Evolutionary conservation across 2,113 vertebrate species (phyloP).

Genomic region (Dromas ardeola): DNA sequence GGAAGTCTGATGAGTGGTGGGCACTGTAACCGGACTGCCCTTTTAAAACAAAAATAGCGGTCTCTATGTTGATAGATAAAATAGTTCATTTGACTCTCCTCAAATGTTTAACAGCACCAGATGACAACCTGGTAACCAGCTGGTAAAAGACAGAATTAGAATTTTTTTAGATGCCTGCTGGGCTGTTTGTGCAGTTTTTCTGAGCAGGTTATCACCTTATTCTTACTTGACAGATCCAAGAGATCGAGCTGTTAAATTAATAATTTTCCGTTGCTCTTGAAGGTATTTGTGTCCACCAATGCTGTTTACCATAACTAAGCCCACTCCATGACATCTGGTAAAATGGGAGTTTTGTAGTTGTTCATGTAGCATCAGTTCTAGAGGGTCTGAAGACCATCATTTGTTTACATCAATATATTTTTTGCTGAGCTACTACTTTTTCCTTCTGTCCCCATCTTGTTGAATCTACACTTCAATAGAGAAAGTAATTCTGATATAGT

Average conservation of each 20-base stretch:
- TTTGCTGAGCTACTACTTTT: not conserved
- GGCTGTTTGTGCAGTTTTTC: not conserved
- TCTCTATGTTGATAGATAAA: not conserved
- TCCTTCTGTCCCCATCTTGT: not conserved
- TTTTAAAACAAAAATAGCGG: not conserved
- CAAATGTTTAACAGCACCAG: not conserved
- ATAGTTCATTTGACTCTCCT: not conserved
- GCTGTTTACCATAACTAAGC: not conserved
- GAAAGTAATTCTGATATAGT: not conserved
- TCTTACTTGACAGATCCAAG: not conserved
- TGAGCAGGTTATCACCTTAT: not conserved
- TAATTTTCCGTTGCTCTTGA: not conserved
- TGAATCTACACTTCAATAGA: not conserved
- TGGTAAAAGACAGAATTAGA: not conserved
- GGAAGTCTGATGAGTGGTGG: not conserved
- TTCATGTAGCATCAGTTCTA: not conserved
- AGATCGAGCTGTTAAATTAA: not conserved
- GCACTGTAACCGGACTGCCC: not conserved
- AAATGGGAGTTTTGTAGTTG: not conserved
- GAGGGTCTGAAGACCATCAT: not conserved
- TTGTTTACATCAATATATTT: not conserved
- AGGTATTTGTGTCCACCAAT: not conserved
- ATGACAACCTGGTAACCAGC: not conserved
- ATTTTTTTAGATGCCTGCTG: not conserved
- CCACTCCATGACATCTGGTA: not conserved